phyloP scores from a whole-genome alignment of 2,888 invertebrate genomes.

The Cryptophagus acutangulus region DNA sequence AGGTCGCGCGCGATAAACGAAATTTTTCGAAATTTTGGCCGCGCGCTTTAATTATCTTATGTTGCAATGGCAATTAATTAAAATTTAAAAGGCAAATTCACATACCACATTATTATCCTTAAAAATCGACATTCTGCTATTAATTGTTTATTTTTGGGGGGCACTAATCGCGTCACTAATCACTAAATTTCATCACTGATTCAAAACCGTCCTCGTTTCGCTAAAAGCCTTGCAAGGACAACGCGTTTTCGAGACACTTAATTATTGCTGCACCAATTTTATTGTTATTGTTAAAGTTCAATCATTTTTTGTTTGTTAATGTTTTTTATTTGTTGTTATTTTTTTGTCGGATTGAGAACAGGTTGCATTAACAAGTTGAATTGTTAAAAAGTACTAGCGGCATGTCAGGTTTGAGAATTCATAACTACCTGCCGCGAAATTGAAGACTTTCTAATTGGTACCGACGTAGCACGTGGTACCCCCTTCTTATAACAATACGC shows the following conservation, averaged over 20 bases:
- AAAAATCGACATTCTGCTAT: conserved; percentile 11
- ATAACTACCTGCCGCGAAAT: conserved; percentile 27
- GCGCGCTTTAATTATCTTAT: no score
- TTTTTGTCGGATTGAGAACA: neutral
- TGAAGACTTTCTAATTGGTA: conserved; percentile 27
- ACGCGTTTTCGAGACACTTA: neutral
- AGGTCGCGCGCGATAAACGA: conserved; percentile 17
- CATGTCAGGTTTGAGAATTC: conserved; percentile 20
- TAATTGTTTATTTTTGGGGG: no score
- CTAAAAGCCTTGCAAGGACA: conserved; percentile 3
- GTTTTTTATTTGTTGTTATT: neutral
- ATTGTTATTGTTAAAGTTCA: no score
- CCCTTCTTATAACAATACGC: no score
- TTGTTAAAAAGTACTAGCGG: conserved; percentile 8
- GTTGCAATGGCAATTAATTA: no score
- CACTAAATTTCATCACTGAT: no score
- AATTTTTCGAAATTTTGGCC: no score
- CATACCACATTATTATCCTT: conserved; percentile 14
- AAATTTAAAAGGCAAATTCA: no score
- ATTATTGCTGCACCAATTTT: no score
- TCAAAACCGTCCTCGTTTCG: no score
- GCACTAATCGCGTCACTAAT: no score
- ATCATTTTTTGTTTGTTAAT: neutral
- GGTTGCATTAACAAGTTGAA: neutral
- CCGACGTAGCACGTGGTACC: conserved; percentile 23